These are phyloP conservation scores for Sphinx pinastri DNA, from an alignment of 2,888 invertebrate species.

Conservation along the genomic window DNA sequence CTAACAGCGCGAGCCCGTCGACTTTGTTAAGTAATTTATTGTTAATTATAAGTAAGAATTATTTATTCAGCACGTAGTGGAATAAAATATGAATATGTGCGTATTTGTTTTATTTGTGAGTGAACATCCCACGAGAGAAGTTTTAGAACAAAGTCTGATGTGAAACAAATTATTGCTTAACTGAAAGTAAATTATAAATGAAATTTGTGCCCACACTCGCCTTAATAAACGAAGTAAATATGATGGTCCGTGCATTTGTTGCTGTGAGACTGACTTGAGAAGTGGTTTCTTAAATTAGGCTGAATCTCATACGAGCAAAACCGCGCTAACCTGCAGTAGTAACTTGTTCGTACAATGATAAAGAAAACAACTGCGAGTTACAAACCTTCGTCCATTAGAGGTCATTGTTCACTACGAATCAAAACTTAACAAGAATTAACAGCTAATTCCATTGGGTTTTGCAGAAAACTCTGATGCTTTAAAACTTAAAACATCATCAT, in stretches of 20 bases:
- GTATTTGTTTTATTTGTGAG: conserved; percentile 39
- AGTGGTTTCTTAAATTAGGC: neutral
- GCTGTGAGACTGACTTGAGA: neutral
- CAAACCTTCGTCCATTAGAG: neutral
- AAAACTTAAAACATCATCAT: no score
- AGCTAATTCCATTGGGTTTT: neutral
- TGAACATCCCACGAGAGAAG: neutral
- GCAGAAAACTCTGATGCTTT: no score
- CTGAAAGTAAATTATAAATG: neutral
- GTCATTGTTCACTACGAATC: neutral
- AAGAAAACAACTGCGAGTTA: neutral
- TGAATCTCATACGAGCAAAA: neutral
- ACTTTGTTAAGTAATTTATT: conserved; percentile 65
- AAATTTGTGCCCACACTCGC: neutral
- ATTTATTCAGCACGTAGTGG: conserved; percentile 79
- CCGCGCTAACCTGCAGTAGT: neutral
- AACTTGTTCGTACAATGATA: neutral
- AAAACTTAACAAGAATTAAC: neutral
- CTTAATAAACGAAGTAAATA: neutral
- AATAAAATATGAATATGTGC: conserved; percentile 57
- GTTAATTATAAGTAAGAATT: conserved; percentile 68
- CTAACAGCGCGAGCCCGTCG: conserved; percentile 80
- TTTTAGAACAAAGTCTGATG: neutral
- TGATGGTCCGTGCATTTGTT: neutral
- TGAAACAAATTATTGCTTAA: neutral